Conservation (phyloP, 2,113 vertebrate species). For the Ardeotis arabs region DNA sequence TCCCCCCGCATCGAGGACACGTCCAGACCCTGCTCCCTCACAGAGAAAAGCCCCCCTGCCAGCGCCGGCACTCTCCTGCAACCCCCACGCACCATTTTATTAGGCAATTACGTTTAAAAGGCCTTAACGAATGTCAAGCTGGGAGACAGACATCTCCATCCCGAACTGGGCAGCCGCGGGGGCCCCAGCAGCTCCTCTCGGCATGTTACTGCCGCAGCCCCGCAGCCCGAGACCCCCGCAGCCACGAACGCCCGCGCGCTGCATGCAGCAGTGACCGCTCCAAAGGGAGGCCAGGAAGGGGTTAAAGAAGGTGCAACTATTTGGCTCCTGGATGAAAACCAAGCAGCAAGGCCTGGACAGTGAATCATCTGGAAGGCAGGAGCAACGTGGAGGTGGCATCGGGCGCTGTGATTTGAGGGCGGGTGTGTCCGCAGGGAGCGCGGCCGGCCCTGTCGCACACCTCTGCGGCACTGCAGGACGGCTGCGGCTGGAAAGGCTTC, state of each 20-base stretch:
- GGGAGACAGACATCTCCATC: not conserved
- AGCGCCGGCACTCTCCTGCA: not conserved
- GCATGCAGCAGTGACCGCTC: not conserved
- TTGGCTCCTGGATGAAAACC: not conserved
- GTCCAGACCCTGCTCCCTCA: not conserved
- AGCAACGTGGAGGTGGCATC: not conserved
- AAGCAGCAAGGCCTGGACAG: not conserved
- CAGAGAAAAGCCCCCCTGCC: not conserved
- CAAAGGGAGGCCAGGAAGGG: not conserved
- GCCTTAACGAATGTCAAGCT: not conserved
- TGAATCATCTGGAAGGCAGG: not conserved
- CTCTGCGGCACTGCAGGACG: not conserved
- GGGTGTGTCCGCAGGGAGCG: not conserved
- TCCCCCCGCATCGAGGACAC: not conserved
- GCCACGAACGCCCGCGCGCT: not conserved
- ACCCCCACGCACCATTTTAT: not conserved
- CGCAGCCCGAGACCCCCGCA: not conserved
- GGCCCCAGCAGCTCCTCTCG: not conserved
- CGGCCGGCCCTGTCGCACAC: not conserved
- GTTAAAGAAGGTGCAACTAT: not conserved
- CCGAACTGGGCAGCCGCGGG: not conserved
- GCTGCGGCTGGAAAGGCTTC: not conserved
- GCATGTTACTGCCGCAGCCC: not conserved
- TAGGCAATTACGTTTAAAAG: slow-evolving; percentile 18
- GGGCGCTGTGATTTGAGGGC: not conserved